Conservation (phyloP, 1,140 invertebrate genomes). For the Lerema accius region DNA sequence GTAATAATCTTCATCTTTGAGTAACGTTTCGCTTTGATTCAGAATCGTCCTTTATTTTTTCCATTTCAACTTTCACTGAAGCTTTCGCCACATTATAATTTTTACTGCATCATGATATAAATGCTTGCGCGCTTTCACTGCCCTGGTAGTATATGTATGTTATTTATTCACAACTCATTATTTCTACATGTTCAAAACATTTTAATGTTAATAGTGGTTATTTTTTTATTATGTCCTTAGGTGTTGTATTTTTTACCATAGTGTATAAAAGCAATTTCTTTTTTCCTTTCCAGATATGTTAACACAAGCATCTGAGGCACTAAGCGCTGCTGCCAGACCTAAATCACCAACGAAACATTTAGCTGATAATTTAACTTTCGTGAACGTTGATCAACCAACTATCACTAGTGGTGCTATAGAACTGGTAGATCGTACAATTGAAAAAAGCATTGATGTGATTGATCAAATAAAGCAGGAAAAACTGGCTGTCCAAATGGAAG, state of each 20-base stretch:
- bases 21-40: conserved; percentile 82
- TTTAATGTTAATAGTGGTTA: neutral
- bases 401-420: conserved; percentile 74
- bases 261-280: no score
- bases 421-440: conserved; percentile 75
- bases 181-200: conserved; percentile 4
- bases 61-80: conserved; percentile 52
- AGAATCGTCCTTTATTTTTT: conserved; percentile 56
- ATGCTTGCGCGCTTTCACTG: conserved; percentile 39
- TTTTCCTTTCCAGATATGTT: conserved; percentile 71
- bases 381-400: conserved; percentile 78
- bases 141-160: conserved; percentile 9
- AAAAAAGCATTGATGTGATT: conserved; percentile 77
- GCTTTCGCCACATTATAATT: conserved; percentile 58
- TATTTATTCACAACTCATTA: conserved; percentile 39
- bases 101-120: conserved; percentile 40
- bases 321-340: conserved; percentile 62
- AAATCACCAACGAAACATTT: conserved; percentile 79
- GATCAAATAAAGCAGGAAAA: conserved; percentile 78
- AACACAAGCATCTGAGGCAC: conserved; percentile 60
- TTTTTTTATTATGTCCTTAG: conserved; percentile 3
- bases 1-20: conserved; percentile 66
- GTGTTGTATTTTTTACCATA: no score
- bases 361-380: conserved; percentile 75
- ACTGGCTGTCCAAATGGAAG: conserved; percentile 70